A percentile compares a stretch with the other conserved stretches of the same genome.
Conservation (phyloP, 2,113 vertebrate genomes). For the Pseudorectes ferrugineus region DNA sequence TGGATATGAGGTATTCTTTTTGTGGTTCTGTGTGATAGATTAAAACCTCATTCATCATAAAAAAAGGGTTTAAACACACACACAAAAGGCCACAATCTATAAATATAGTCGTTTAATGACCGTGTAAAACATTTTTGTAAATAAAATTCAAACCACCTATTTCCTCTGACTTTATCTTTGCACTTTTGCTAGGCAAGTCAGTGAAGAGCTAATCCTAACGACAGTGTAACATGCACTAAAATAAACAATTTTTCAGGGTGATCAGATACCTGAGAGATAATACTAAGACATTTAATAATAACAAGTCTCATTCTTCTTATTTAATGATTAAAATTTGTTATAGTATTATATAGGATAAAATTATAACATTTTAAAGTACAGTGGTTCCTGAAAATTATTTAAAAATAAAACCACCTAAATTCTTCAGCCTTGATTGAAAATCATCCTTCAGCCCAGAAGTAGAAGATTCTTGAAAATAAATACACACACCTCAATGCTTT, state of each 20-base stretch:
- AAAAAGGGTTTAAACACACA: neutral
- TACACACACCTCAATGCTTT: neutral
- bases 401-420: neutral
- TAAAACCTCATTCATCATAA: neutral
- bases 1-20: neutral
- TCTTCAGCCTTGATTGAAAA: neutral
- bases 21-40: neutral
- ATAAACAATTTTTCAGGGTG: neutral
- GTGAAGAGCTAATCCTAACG: neutral
- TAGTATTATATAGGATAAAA: neutral
- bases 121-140: accelerated
- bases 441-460: neutral
- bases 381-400: neutral
- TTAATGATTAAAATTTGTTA: neutral
- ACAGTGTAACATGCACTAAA: accelerated
- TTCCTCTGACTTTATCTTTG: neutral
- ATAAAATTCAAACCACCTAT: neutral
- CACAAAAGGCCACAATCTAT: neutral
- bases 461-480: neutral
- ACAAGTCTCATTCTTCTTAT: neutral
- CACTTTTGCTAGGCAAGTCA: neutral
- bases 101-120: neutral
- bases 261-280: neutral
- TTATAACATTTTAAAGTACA: neutral
- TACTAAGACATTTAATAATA: neutral